Evolutionary conservation across 2,888 invertebrate species (phyloP), one percentile per base, ranked within the genome.

Genomic region (Exephanes ischioxanthus): DNA sequence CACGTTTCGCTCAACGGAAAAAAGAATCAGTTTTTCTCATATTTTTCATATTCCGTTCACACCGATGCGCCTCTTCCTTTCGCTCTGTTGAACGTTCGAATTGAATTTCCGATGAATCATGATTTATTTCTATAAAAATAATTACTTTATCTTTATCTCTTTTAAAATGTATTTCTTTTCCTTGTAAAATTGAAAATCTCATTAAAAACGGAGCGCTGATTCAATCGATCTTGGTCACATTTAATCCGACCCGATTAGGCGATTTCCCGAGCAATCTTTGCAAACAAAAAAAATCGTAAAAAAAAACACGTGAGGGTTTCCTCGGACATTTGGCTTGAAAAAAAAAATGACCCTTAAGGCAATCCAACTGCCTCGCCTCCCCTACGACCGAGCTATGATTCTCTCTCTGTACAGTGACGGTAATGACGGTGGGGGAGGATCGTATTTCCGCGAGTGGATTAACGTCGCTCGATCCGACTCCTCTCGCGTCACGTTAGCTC

Each of bases 401-500:
- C 63, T 63, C 63, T 63, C 63, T 63, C 16, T 63, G 63, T 7
- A 30, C 63, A 63, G 30, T 63, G 63, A 63, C 63, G 63, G 30
- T 63, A 63, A 63, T 63, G 63, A 30, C n/a, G 26, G 63, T 30
- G 33, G 63, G 63, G 30, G 61, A 30, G 63, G 63, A 63, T 63
- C 71, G 82, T 77, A 83, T 72, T 83, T 77, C 70, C 53, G 53
- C 72, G 72, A 83, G 71, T 83, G 77, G 55, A 83, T 83, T 67
- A 83, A 83, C 82, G 71, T 83, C 71, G 71, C 77, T 66, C 71
- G 71, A 77, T 72, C 66, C 70, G 61, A 76, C 75, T 70, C 55
- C 84, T 67, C 66, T 84, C 81, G 72, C 79, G 73, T 75, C 75
- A 70, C 70, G 79, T 63, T 82, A 83, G 78, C 70, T 66, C 82